These are phyloP conservation scores for Urocynchramus pylzowi DNA, from an alignment of 2,113 vertebrate genomes.

Conservation along the genomic window DNA sequence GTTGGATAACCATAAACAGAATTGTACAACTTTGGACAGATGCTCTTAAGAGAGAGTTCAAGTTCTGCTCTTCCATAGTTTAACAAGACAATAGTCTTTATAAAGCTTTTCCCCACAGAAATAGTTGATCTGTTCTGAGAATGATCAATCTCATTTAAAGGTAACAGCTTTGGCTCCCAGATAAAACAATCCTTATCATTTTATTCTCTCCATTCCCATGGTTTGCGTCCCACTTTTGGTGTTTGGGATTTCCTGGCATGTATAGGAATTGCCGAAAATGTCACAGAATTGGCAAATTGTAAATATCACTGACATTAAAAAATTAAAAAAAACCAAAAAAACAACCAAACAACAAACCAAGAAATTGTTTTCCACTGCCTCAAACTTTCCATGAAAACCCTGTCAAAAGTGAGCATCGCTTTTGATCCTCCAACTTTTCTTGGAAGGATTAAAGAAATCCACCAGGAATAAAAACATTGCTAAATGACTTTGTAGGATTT, in stretches of 20 bases:
- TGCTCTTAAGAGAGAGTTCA: constrained; percentile 31
- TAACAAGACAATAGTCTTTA: constrained; percentile 49
- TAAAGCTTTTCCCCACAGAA: constrained; percentile 40
- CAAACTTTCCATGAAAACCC: constrained; percentile 57
- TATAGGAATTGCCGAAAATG: constrained; percentile 11
- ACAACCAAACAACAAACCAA: neutral
- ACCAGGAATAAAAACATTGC: neutral
- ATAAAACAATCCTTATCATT: constrained; percentile 4
- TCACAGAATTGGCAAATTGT: constrained; percentile 55
- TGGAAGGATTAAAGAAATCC: neutral
- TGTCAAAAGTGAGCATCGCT: neutral
- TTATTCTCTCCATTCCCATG: neutral
- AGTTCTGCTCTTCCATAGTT: constrained; percentile 53
- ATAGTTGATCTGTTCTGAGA: neutral
- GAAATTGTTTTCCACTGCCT: constrained; percentile 57
- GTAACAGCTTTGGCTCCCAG: constrained; percentile 2
- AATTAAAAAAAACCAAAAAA: neutral
- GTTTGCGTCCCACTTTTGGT: neutral
- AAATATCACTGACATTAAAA: constrained; percentile 41
- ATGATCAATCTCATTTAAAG: constrained; percentile 16
- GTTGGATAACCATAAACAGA: constrained; percentile 58
- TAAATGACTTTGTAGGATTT: neutral
- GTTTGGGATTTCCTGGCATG: constrained; percentile 34
- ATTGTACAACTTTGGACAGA: constrained; percentile 55
- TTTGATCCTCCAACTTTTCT: constrained; percentile 3